Evolutionary conservation across 2,888 invertebrate genomes (phyloP), one percentile per base, ranked within the genome.

Genomic region (Watsonalla binaria): DNA sequence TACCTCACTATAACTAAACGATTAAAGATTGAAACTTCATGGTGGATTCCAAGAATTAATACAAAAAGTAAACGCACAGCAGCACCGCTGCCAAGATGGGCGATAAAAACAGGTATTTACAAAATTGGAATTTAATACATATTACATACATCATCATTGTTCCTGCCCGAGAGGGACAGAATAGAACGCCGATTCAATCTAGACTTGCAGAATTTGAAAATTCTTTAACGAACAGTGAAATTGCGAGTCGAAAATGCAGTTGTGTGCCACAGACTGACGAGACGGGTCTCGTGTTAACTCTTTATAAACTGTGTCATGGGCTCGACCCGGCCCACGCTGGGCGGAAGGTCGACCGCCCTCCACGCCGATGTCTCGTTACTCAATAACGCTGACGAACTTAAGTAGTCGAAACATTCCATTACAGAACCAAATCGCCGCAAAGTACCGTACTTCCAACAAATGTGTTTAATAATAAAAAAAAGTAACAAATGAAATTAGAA

Each of bases 271-370:
- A 24, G 24, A 24, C 2, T 24, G 1, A 24, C 24, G 24, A 24
- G 24, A 24, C 24, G 24, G 24, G 4, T 24, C 24, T 24, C 24
- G 24, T 24, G 24, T 24, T 24, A 24, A 24, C 24, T 24, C 24
- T 24, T 24, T 24, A 24, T 24, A 74, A 89, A 84, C 80, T 89
- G 84, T 90, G 90, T 90, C 90, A 90, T 82, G 90, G 90, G 86
- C 90, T 82, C 86, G 59, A 74, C 89, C 89, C 86, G 59, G 74
- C 89, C 89, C 84, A 89, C 90, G 85, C 82, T 66, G 75, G 66
- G 49, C 74, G 77, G 82, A 89, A 90, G 90, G 90, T 84, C 88
- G 77, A 53, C 79, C 75, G 81, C 80, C 82, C 84, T 82, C 72
- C 66, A 70, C 76, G 67, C 73, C 70, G 66, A 54, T 58, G 54